phyloP scores from a whole-genome alignment of 2,797 vertebrate species.

The Scomberomorus guttatus region DNA sequence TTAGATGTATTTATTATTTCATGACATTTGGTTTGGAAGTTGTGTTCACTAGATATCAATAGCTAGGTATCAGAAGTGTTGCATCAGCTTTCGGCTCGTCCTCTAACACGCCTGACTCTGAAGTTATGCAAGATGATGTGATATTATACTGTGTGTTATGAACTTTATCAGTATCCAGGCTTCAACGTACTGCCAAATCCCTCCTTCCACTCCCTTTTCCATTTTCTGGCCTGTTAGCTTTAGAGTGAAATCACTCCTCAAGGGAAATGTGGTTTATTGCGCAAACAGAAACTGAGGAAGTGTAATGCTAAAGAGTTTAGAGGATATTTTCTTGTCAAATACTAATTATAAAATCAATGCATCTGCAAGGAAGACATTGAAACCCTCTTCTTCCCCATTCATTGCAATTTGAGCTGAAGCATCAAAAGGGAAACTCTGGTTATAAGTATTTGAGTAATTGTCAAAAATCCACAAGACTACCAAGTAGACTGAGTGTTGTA shows the following conservation, averaged over 20 bases:
- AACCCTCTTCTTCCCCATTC: not conserved
- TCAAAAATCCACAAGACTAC: not conserved
- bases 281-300: slow-evolving; percentile 8
- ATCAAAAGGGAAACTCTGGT: not conserved
- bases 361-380: no score
- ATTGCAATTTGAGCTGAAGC: not conserved
- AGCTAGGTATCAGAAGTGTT: slow-evolving; percentile 53
- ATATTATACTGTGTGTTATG: not conserved
- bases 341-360: no score
- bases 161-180: not conserved
- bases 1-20: slow-evolving; percentile 38
- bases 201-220: not conserved
- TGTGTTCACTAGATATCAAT: slow-evolving; percentile 51
- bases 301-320: not conserved
- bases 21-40: slow-evolving; percentile 34
- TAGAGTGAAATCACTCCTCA: not conserved
- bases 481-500: not conserved
- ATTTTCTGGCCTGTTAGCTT: not conserved
- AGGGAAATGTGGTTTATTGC: not conserved
- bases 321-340: not conserved
- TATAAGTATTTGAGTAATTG: slow-evolving; percentile 8
- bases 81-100: slow-evolving; percentile 19
- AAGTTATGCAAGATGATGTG: slow-evolving; percentile 21
- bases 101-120: slow-evolving; percentile 20
- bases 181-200: slow-evolving; percentile 39